A percentile compares a stretch with the other conserved stretches of the same genome.
Conservation (phyloP, 2,797 vertebrate genomes). For the Parauchenoglanis punctatus region DNA sequence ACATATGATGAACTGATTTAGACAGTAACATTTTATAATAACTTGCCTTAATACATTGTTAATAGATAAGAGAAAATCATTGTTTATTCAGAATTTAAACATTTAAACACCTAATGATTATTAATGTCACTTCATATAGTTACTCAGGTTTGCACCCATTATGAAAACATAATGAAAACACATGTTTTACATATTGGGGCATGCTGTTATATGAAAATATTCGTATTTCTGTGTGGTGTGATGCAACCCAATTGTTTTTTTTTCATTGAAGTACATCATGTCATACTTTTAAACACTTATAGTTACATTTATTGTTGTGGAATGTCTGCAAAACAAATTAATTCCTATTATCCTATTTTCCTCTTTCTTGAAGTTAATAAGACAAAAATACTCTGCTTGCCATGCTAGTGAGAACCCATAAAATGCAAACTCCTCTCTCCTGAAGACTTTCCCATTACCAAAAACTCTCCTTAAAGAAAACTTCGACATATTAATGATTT, state of each 20-base stretch:
- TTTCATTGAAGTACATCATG: not conserved
- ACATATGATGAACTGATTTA: not conserved
- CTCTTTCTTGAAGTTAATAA: not conserved
- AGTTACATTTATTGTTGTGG: not conserved
- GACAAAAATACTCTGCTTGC: not conserved
- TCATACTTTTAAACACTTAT: not conserved
- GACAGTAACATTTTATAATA: not conserved
- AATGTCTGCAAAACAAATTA: not conserved
- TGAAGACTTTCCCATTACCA: not conserved
- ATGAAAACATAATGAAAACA: not conserved
- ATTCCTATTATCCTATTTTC: not conserved
- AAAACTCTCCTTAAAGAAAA: not conserved
- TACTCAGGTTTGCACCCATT: not conserved
- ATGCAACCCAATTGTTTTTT: not conserved
- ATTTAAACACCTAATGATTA: not conserved
- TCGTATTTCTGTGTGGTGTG: not conserved
- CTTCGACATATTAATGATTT: not conserved
- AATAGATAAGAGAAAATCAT: slow-evolving; percentile 6
- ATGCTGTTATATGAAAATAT: not conserved
- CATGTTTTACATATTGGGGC: not conserved
- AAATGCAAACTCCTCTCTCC: not conserved
- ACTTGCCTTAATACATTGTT: not conserved
- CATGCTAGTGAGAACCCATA: not conserved
- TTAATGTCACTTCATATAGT: not conserved
- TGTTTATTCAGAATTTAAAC: not conserved